A percentile compares a stretch with the other conserved stretches of the same genome.
Evolutionary conservation across 2,113 vertebrate genomes (phyloP).

Genomic region (Clarias gariepinus): DNA sequence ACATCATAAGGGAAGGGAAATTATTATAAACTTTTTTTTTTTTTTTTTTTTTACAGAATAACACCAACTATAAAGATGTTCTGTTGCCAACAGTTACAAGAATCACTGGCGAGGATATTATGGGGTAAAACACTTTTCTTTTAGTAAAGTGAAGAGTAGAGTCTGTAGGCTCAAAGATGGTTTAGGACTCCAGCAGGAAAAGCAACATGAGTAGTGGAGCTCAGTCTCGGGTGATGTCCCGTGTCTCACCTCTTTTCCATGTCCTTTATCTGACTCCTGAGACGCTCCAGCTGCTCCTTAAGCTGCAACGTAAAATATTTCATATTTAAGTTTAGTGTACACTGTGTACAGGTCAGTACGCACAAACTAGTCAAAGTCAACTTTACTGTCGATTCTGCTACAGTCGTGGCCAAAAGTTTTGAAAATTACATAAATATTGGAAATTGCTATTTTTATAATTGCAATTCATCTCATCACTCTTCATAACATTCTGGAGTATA

Average conservation of each 20-base stretch:
- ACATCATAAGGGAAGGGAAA: neutral
- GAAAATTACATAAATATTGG: no score
- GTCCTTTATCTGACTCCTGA: conserved; percentile 89
- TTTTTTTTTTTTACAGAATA: neutral
- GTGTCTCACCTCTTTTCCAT: conserved; percentile 87
- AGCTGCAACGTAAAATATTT: conserved; percentile 70
- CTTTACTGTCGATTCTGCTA: no score
- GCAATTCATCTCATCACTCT: no score
- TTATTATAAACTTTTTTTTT: neutral
- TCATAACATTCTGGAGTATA: no score
- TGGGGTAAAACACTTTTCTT: neutral
- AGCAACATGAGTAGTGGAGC: neutral
- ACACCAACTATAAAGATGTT: neutral
- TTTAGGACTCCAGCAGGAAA: neutral
- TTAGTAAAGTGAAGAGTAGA: neutral
- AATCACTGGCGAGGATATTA: neutral
- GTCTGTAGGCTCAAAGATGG: neutral
- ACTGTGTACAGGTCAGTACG: neutral
- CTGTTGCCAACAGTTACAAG: neutral
- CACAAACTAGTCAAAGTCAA: no score
- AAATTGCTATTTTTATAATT: no score
- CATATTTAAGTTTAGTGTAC: neutral
- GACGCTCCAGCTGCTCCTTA: conserved; percentile 85
- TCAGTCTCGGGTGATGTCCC: neutral
- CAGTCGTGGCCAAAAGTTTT: no score